Evolutionary conservation across 2,113 vertebrate genomes (phyloP), one percentile per base, ranked within the genome.

Genomic region (Blennius ocellaris): DNA sequence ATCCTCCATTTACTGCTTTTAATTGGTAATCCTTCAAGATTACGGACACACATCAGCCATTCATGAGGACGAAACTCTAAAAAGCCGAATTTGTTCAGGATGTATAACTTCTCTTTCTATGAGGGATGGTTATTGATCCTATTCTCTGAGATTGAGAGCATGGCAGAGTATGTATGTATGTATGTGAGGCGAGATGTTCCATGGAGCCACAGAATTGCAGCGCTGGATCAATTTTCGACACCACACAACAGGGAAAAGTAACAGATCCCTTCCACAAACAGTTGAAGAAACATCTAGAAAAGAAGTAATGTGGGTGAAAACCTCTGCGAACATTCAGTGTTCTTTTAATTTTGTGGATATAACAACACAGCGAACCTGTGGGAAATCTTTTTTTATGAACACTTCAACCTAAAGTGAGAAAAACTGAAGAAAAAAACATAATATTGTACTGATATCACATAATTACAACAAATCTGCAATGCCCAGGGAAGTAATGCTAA

Each of bases 51-150:
- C 2, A 4, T 30, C n/a, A n/a, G 21, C 4, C 21, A 30, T 30
- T 30, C 21, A 30, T 30, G 21, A 30, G 21, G 21, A 30, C 21
- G 21, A 30, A 30, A 4, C 21, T 2, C 72, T 14, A 14, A 61
- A 58, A 48, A 15, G 36, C 11, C 38, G 36, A 44, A 41, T 73
- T 66, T 61, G 41, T 39, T 60, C 36, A 57, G 49, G 60, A 70
- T 57, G 51, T 37, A 39, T 49, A 66, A 40, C 49, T 73, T 65
- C 47, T 49, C 47, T 50, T 61, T 44, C 12, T 41, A 37, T 50
- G 85, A 83, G 58, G 11, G 80, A 87, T 84, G 68, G 70, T 14
- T 83, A 82, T 90, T 78, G 78, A 89, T 81, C 58, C 21, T 4
- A 11, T 41, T 60, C 62, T 48, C 58, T 76, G 30, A 41, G 66